Base-by-base conservation (phyloP, 2,888 invertebrate genomes). In the Caenorhabditis auriculariae region DNA sequence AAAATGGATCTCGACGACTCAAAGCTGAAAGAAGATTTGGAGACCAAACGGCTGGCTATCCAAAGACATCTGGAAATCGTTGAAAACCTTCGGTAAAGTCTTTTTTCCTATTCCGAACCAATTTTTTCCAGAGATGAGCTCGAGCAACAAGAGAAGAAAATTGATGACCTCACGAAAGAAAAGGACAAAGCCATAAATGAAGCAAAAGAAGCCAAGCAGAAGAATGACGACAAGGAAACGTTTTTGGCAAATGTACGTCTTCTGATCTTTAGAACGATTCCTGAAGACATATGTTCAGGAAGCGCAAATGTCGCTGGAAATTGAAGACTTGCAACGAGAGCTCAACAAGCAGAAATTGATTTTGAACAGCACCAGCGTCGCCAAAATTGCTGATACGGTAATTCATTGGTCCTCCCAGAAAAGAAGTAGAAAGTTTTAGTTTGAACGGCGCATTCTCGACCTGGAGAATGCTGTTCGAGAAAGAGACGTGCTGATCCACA, bases 401-500 rank as follows among this genome's bases (percentile, higher is more conserved):
- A 42, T 57, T 55, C 29, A 4, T 5, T 26, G 21, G n/a, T 12
- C 23, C 6, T 6, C 4, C 7, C 28, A 39, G 19, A 42, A 12
- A 39, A 5, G 3, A 47, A 23, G 15, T 3, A 27, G 19, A 2
- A 17, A 21, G 24, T 15, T 21, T 32, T 66, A 72, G 72, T 72
- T 68, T 53, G 68, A 69, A 44, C 54, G 58, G 37, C 61, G 62
- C 52, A 59, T 70, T 41, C 49, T 57, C 50, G 53, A 53, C 37
- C 64, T 72, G 44, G 72, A 72, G 61, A 69, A 69, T 54, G 64
- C 63, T 41, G 41, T 72, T 37, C 56, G 68, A 32, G 72, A 72
- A 54, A 59, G 70, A 28, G 69, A 70, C 55, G 59, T 69, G 54
- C 68, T 70, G 42, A 64, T 72, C 42, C 68, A 64, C 58, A 70